A percentile compares a stretch with the other conserved stretches of the same genome.
Conservation (phyloP, 2,797 vertebrate genomes). For the Liparis tanakae region DNA sequence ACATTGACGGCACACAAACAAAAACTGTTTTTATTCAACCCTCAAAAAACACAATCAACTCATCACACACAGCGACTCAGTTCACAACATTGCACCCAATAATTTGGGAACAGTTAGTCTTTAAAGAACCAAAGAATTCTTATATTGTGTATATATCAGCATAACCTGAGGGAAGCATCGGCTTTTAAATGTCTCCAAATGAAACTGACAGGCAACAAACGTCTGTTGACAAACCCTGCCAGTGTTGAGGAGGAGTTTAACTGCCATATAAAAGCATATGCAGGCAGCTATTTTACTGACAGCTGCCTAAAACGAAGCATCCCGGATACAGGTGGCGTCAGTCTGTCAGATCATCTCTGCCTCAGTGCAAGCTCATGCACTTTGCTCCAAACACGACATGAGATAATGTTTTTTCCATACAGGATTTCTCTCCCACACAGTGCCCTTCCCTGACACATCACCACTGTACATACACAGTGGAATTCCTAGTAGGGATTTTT, state of each 20-base stretch:
- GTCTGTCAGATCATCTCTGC: slow-evolving; percentile 29
- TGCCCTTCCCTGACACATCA: slow-evolving; percentile 51
- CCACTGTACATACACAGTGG: slow-evolving; percentile 49
- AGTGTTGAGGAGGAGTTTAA: slow-evolving; percentile 30
- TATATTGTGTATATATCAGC: slow-evolving; percentile 6
- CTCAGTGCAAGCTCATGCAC: slow-evolving; percentile 16
- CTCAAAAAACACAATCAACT: slow-evolving; percentile 2
- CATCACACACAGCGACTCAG: slow-evolving; percentile 12
- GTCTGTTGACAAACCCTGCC: neutral
- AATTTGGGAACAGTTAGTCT: slow-evolving; percentile 23
- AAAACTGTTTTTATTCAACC: slow-evolving; percentile 11
- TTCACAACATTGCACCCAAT: slow-evolving; percentile 18
- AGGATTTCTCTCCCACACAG: slow-evolving; percentile 50
- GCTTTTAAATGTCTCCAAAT: slow-evolving; percentile 6
- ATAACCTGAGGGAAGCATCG: neutral
- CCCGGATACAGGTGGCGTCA: slow-evolving; percentile 29
- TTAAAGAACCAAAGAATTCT: slow-evolving; percentile 27
- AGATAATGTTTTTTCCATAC: slow-evolving; percentile 73
- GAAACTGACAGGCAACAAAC: slow-evolving; percentile 5
- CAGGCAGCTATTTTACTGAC: slow-evolving; percentile 23
- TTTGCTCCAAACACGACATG: slow-evolving; percentile 22
- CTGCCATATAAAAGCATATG: slow-evolving; percentile 26
- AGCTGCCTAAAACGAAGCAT: slow-evolving; percentile 41
- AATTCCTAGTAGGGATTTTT: slow-evolving; percentile 32
- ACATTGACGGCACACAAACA: slow-evolving; percentile 29